Base-by-base conservation (phyloP, 1,140 invertebrate genomes). In the Littorina saxatilis region DNA sequence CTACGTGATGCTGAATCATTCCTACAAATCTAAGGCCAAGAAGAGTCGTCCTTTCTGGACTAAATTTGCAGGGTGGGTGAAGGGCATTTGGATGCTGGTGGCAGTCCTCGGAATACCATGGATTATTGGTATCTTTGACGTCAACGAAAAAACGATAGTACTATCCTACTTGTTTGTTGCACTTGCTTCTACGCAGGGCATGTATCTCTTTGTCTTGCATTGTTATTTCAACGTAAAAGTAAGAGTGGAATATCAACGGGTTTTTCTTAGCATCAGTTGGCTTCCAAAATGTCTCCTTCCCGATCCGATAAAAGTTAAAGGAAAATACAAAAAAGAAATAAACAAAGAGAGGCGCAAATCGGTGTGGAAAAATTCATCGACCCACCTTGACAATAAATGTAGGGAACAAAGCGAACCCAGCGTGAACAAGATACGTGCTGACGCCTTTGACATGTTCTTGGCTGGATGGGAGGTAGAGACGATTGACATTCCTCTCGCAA, bases 121-220 rank as follows among this genome's bases (percentile, higher is more conserved):
- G 68, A 40, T 72, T 9, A 9, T 72, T 39, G 68, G 37, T 40
- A 23, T 40, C 27, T 39, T 72, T 27, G 37, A 72, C 35, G 13
- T 72, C 13, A 23, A 13, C 13, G 9, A 20, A 13, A 43, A 27
- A 20, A 40, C 68, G 20, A 4, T 4, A n/a, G 9, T 72, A 2
- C 40, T 72, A 39, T 72, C 68, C 13, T 72, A 72, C 23, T 37
- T 72, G 15, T 72, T 72, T 20, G 40, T 72, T 32, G 35, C 40
- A 17, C 20, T 39, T 37, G 40, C 37, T 32, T 27, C 68, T 9
- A 40, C 68, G 37, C 68, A 72, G 40, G 68, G 68, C 9, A 11
- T 72, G 2, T 72, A 39, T 23, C 37, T 72, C 20, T 72, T 72
- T 32, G 15, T 39, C 7, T 23, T 39, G 27, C 35, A 72, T 37